Evolutionary conservation across 2,113 vertebrate genomes (phyloP), one percentile per base, ranked within the genome.

Genomic region (Tychaedon coryphoeus): DNA sequence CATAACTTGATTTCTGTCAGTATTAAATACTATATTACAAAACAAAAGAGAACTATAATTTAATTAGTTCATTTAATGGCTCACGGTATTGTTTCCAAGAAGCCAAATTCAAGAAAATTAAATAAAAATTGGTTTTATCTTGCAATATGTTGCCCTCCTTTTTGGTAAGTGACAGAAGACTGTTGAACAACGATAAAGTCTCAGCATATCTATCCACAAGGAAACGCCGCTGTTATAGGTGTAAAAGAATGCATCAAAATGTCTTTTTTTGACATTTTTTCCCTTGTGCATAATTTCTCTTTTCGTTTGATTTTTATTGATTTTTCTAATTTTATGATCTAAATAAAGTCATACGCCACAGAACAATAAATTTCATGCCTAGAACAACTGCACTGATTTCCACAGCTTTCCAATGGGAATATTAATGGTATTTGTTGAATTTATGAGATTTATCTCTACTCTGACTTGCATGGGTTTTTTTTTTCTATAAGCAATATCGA

Each of bases 401-500:
- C 28, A 54, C 6, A 71, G 9, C 48, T 78, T 74, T 74, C 16
- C 12, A 82, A 25, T 8, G 4, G 20, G 28, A 0, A 24, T 31
- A 19, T 19, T n/a, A 3, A 16, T 26, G 9, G 3, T 47, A 65
- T 66, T 65, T 56, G 5, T 64, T 70, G 8, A 73, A 77, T 88
- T 73, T 56, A 25, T 69, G 29, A 61, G 6, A 38, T 60, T 73
- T 54, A 15, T 50, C 18, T 58, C 38, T 13, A 24, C 6, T 57
- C 8, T 65, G 19, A 33, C 4, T 38, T 56, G 6, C 8, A 19
- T 22, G 19, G 5, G 4, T 16, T 56, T 58, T 51, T 23, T 61
- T 48, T 10, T 36, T 36, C 8, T 48, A 1, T 48, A 24, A n/a
- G 1, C 0, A 2, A 45, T 81, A 40, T 36, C 62, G 40, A 56